Conservation (phyloP, 2,797 vertebrate genomes). For the Mus caroli region DNA sequence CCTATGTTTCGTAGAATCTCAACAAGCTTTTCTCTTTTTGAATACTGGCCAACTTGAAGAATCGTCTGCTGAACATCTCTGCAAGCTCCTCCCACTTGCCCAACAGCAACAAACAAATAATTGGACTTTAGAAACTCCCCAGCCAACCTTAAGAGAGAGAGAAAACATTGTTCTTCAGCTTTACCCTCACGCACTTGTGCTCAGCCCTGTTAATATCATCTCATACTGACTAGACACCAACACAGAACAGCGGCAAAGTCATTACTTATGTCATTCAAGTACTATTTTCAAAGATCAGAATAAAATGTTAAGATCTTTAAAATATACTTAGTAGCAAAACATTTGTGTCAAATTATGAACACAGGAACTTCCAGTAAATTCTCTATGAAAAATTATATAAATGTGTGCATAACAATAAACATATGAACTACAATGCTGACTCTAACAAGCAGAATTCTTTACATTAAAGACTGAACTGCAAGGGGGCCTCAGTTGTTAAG, state of each 20-base stretch:
- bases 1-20: slow-evolving; percentile 93
- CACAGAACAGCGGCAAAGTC: neutral
- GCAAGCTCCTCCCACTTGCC: slow-evolving; percentile 95
- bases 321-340: slow-evolving; percentile 12
- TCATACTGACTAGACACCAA: neutral
- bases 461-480: neutral
- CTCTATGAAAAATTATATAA: neutral
- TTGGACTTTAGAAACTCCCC: slow-evolving; percentile 93
- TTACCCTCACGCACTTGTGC: neutral
- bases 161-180: slow-evolving; percentile 65
- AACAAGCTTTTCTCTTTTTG: slow-evolving; percentile 94
- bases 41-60: slow-evolving; percentile 92
- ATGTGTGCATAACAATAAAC: neutral
- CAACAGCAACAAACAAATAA: slow-evolving; percentile 97
- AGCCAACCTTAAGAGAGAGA: slow-evolving; percentile 91
- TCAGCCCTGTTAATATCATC: neutral
- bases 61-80: slow-evolving; percentile 94
- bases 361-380: neutral
- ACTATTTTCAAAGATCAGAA: slow-evolving; percentile 41
- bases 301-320: slow-evolving; percentile 37
- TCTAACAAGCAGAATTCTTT: neutral
- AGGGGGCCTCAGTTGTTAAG: neutral
- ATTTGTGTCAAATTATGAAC: neutral
- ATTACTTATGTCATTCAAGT: neutral
- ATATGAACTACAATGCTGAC: neutral